Conservation (phyloP, 2,797 vertebrate species). For the Sebastes cheni region DNA sequence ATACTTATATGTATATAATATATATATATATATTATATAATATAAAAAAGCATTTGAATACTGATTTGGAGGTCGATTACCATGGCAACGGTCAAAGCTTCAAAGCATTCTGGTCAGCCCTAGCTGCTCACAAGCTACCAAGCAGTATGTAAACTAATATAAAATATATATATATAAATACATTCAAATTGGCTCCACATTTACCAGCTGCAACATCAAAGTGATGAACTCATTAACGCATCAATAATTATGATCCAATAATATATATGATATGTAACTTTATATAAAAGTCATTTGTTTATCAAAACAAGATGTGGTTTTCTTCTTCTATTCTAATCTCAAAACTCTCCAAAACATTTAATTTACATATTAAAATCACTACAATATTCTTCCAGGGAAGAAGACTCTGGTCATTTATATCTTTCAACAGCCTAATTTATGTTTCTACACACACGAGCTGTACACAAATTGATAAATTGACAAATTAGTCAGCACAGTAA, state of each 20-base stretch:
- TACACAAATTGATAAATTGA: neutral
- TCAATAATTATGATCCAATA: too few species aligned
- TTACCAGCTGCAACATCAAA: too few species aligned
- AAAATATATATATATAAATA: neutral
- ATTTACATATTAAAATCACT: neutral
- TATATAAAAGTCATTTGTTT: neutral
- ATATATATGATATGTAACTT: too few species aligned
- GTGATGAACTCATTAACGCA: too few species aligned
- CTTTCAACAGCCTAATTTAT: neutral
- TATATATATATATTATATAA: too few species aligned
- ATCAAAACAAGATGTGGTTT: neutral
- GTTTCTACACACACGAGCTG: neutral
- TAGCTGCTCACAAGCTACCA: neutral
- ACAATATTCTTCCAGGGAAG: neutral
- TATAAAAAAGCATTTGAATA: too few species aligned
- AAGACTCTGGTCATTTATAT: neutral
- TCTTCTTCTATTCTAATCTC: neutral
- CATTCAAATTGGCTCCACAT: neutral
- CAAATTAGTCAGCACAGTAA: neutral
- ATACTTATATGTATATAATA: too few species aligned
- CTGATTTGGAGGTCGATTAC: too few species aligned
- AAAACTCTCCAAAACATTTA: neutral
- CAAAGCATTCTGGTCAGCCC: fast-evolving
- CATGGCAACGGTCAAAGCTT: too few species aligned
- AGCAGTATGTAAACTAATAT: neutral